These are phyloP conservation scores for Monochamus alternatus DNA, from an alignment of 2,888 invertebrate species.

Conservation along the genomic window DNA sequence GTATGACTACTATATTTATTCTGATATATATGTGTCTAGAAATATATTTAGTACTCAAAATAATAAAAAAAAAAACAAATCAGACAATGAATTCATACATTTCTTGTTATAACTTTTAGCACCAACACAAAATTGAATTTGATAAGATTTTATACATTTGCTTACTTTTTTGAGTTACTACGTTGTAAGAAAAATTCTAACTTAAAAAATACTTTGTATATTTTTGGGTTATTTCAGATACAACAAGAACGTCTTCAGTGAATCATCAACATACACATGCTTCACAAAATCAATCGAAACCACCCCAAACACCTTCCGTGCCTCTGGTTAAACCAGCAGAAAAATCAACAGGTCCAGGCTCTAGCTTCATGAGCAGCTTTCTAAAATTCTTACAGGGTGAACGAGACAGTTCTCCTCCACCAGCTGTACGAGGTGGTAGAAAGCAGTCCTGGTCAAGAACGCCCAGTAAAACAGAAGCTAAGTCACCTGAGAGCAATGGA, in stretches of 20 bases:
- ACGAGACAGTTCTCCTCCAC: slow-evolving; percentile 86
- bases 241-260: slow-evolving; percentile 53
- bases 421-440: slow-evolving; percentile 78
- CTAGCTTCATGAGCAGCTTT: slow-evolving; percentile 91
- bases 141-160: too few species aligned
- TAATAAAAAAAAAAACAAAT: too few species aligned
- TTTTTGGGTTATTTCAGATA: slow-evolving; percentile 47
- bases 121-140: too few species aligned
- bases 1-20: too few species aligned
- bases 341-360: slow-evolving; percentile 77
- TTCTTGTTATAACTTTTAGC: too few species aligned
- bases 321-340: slow-evolving; percentile 73
- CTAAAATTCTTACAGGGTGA: slow-evolving; percentile 89
- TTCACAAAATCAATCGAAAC: slow-evolving; percentile 44
- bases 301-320: slow-evolving; percentile 69
- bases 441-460: slow-evolving; percentile 80
- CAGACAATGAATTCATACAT: too few species aligned
- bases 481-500: slow-evolving; percentile 56
- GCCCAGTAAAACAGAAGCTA: slow-evolving; percentile 67
- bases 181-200: too few species aligned
- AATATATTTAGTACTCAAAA: too few species aligned
- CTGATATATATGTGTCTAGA: too few species aligned
- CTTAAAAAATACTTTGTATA: too few species aligned
- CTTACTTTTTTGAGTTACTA: too few species aligned
- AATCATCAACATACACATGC: slow-evolving; percentile 51